Conservation (phyloP, 2,113 vertebrate genomes). For the Triplophysa rosa region DNA sequence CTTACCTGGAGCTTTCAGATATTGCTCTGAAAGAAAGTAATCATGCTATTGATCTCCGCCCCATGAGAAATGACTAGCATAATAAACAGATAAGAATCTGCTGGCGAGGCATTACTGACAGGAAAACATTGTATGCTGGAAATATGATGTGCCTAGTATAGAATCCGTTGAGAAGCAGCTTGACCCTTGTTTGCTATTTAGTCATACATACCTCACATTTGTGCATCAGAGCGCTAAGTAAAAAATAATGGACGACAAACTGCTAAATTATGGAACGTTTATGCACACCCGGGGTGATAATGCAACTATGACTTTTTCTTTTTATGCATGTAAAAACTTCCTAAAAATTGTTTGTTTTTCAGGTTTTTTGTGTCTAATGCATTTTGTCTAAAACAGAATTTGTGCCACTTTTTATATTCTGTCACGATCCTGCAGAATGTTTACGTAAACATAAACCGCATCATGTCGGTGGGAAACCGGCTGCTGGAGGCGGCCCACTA, state of each 20-base stretch:
- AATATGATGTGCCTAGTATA: background rate
- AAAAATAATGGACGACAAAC: background rate
- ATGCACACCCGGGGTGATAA: background rate
- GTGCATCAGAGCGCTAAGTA: background rate
- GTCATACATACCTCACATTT: background rate
- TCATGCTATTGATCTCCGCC: background rate
- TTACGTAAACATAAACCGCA: constrained; percentile 98
- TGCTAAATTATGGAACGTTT: background rate
- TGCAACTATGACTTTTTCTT: too few relatives aligned
- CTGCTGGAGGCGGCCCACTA: constrained; percentile 96
- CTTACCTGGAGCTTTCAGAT: background rate
- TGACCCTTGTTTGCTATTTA: background rate
- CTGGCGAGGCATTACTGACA: too few relatives aligned
- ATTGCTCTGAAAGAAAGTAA: constrained; percentile 1
- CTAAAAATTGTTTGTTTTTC: too few relatives aligned
- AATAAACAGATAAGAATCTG: background rate
- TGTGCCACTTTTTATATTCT: background rate
- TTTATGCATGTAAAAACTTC: too few relatives aligned
- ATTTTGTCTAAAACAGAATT: too few relatives aligned
- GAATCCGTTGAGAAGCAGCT: background rate
- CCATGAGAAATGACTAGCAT: background rate
- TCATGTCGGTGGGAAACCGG: constrained; percentile 96
- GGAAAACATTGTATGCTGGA: background rate
- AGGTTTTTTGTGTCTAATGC: too few relatives aligned
- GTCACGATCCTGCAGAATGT: constrained; percentile 79